phyloP scores from a whole-genome alignment of 92 coral and sea anemone genomes.

The Chrysogorgia sp. region DNA sequence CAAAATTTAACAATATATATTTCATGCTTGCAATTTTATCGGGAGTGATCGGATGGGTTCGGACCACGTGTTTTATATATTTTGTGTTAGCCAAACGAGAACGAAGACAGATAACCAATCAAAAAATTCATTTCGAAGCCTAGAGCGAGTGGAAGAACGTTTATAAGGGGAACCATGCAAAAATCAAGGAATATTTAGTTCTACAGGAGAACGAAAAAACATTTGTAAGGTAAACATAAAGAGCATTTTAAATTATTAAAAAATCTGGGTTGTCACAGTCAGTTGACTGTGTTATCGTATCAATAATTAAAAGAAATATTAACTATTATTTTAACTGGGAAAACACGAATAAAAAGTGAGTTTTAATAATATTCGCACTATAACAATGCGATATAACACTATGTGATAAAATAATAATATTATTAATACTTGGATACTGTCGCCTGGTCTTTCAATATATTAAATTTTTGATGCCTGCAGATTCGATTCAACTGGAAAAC shows the following conservation, averaged over 20 bases:
- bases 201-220: slow-evolving; percentile 22
- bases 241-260: no score
- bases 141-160: slow-evolving; percentile 15
- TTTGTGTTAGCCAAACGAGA: slow-evolving; percentile 16
- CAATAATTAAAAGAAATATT: no score
- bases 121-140: slow-evolving; percentile 23
- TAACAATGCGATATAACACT: no score
- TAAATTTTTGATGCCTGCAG: slow-evolving; percentile 3
- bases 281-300: no score
- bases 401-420: no score
- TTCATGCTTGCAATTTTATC: no score
- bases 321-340: background rate
- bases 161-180: slow-evolving; percentile 20
- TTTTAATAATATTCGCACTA: no score
- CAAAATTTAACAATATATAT: no score
- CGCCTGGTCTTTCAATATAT: background rate
- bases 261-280: no score
- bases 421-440: background rate
- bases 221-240: slow-evolving; percentile 4
- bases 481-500: slow-evolving; percentile 22
- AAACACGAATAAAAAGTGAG: background rate
- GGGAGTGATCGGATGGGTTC: no score
- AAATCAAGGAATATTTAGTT: slow-evolving; percentile 1
- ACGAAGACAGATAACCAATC: slow-evolving; percentile 10
- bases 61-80: background rate